Conservation (phyloP, 2,888 invertebrate species). For the Elmis aenea region DNA sequence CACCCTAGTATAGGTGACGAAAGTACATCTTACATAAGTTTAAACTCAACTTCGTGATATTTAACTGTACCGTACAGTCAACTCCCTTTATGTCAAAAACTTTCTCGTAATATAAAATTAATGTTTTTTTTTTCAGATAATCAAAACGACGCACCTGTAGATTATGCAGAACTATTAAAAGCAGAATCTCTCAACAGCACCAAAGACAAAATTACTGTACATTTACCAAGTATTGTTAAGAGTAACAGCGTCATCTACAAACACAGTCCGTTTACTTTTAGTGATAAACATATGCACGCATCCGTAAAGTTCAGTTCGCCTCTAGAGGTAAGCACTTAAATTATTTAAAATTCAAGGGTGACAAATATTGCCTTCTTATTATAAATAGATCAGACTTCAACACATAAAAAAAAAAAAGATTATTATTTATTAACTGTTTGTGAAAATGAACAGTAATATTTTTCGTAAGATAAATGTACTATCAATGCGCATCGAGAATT, state of each 20-base stretch:
- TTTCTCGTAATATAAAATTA: no score
- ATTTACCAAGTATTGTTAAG: constrained; percentile 43
- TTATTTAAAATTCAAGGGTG: no score
- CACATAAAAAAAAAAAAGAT: constrained; percentile 1
- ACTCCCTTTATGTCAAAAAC: no score
- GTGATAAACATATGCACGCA: constrained; percentile 46
- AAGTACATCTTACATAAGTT: no score
- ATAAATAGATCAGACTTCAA: no score
- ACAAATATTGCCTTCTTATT: no score
- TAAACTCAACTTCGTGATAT: no score
- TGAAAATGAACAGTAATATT: no score
- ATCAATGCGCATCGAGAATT: no score
- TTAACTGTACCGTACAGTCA: no score
- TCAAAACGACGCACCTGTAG: constrained; percentile 28
- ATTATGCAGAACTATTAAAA: constrained; percentile 38
- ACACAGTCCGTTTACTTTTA: constrained; percentile 45
- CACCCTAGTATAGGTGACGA: no score
- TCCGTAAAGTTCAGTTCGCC: constrained; percentile 42
- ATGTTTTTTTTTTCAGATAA: constrained; percentile 11
- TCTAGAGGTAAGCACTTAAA: constrained; percentile 37
- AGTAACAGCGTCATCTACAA: constrained; percentile 45
- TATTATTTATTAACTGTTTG: constrained; percentile 13
- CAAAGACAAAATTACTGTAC: constrained; percentile 40
- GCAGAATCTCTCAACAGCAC: constrained; percentile 33
- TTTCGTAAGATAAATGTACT: no score